phyloP scores from a whole-genome alignment of 2,888 invertebrate species.

The Drosophila anceps region DNA sequence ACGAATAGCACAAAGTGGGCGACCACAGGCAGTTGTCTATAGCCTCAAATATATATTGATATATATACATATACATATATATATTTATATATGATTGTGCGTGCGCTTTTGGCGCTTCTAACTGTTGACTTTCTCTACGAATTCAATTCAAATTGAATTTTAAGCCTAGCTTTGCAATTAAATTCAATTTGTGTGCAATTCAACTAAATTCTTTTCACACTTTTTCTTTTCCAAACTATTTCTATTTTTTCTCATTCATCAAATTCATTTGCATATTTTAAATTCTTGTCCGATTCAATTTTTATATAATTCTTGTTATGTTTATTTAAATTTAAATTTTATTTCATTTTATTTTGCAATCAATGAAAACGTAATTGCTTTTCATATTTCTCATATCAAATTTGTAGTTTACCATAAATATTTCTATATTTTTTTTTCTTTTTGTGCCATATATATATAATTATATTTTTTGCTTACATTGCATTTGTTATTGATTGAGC shows the following conservation, averaged over 20 bases:
- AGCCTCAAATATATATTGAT: background rate
- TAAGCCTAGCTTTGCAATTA: constrained; percentile 1
- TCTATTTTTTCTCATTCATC: background rate
- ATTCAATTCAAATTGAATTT: constrained; percentile 37
- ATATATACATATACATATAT: background rate
- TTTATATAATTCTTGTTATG: background rate
- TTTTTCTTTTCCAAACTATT: background rate
- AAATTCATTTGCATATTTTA: constrained; percentile 12
- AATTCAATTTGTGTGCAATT: constrained; percentile 6
- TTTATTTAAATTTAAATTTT: background rate
- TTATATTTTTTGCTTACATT: background rate
- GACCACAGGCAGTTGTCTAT: background rate
- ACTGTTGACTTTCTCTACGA: constrained; percentile 26
- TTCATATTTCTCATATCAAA: background rate
- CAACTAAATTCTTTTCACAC: background rate
- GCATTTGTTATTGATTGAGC: background rate
- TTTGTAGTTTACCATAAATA: background rate
- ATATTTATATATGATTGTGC: background rate
- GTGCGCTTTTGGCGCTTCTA: constrained; percentile 1
- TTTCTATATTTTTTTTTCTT: background rate
- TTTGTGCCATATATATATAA: background rate
- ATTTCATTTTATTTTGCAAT: background rate
- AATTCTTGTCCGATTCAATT: background rate
- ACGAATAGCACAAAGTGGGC: constrained; percentile 31
- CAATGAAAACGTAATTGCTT: background rate